Evolutionary conservation across 1,140 invertebrate genomes (phyloP).

Genomic region (Macrobrachium rosenbergii): DNA sequence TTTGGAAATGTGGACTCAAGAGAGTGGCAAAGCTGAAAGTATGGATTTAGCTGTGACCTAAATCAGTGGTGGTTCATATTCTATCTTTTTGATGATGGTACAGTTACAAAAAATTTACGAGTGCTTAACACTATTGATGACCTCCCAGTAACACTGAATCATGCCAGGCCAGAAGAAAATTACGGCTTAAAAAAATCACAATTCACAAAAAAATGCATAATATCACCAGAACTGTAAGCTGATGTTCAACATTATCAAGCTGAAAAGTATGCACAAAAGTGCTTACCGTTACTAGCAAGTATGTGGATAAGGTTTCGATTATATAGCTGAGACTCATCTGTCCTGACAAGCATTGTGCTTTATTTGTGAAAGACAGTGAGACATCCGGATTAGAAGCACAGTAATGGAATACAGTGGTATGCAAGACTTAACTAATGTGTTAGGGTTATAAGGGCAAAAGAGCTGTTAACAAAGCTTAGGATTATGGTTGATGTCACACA

Average conservation of each 20-base stretch:
- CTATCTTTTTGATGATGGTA: too few species aligned
- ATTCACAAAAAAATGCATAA: not conserved
- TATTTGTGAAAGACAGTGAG: not conserved
- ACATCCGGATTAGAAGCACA: not conserved
- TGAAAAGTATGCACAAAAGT: not conserved
- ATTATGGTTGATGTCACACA: not conserved
- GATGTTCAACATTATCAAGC: not conserved
- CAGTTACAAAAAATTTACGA: too few species aligned
- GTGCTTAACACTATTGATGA: too few species aligned
- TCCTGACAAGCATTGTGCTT: not conserved
- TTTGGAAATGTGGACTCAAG: too few species aligned
- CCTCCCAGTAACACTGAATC: too few species aligned
- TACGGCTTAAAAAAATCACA: too few species aligned
- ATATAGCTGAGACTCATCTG: not conserved
- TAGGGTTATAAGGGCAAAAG: not conserved
- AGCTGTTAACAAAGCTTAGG: not conserved
- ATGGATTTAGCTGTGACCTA: too few species aligned
- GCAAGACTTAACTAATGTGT: not conserved
- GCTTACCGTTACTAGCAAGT: not conserved
- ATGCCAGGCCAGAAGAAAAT: too few species aligned
- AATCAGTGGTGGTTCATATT: too few species aligned
- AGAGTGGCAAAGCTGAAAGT: too few species aligned
- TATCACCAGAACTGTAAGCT: not conserved
- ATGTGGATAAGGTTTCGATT: not conserved
- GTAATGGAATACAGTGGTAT: not conserved